Percentiles rank a stretch among this genome's conserved stretches.
Conservation (phyloP, 2,113 vertebrate species). For the Eubucco bourcierii region DNA sequence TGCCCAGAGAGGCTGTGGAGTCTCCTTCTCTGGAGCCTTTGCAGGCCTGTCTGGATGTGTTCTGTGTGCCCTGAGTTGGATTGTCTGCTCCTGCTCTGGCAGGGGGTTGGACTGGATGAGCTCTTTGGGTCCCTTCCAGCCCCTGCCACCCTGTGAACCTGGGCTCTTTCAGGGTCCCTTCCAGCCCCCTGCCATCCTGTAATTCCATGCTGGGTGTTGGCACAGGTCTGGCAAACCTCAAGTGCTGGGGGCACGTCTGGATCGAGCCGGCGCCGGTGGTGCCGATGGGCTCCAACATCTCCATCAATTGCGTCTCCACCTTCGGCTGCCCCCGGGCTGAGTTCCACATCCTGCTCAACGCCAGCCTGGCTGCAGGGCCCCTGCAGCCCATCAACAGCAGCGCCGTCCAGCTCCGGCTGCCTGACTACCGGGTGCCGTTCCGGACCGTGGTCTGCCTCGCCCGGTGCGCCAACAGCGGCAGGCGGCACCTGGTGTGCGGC, state of each 20-base stretch:
- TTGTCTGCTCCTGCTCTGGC: too few relatives aligned
- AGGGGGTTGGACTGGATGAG: too few relatives aligned
- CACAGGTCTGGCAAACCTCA: slow-evolving; percentile 32
- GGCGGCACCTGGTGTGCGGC: slow-evolving; percentile 51
- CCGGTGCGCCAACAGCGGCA: not conserved
- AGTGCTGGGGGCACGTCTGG: slow-evolving; percentile 67
- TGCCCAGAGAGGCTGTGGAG: too few relatives aligned
- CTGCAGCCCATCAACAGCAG: slow-evolving; percentile 40
- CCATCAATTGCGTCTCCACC: slow-evolving; percentile 65
- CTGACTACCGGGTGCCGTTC: not conserved
- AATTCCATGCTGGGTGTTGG: not conserved
- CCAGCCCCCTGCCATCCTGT: rapidly evolving
- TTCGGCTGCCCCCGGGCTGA: not conserved
- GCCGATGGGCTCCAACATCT: slow-evolving; percentile 68
- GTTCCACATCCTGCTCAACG: slow-evolving; percentile 62
- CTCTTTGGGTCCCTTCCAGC: too few relatives aligned
- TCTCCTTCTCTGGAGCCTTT: too few relatives aligned
- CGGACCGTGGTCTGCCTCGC: slow-evolving; percentile 25
- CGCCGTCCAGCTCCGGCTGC: slow-evolving; percentile 6
- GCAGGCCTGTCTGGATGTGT: too few relatives aligned
- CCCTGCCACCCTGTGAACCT: too few relatives aligned
- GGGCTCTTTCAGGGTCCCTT: too few relatives aligned
- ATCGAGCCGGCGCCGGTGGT: slow-evolving; percentile 64
- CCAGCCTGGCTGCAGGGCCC: rapidly evolving
- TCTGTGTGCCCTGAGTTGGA: too few relatives aligned